Evolutionary conservation across 2,888 invertebrate species (phyloP), one percentile per base, ranked within the genome.

Genomic region (Saturnia pavonia): DNA sequence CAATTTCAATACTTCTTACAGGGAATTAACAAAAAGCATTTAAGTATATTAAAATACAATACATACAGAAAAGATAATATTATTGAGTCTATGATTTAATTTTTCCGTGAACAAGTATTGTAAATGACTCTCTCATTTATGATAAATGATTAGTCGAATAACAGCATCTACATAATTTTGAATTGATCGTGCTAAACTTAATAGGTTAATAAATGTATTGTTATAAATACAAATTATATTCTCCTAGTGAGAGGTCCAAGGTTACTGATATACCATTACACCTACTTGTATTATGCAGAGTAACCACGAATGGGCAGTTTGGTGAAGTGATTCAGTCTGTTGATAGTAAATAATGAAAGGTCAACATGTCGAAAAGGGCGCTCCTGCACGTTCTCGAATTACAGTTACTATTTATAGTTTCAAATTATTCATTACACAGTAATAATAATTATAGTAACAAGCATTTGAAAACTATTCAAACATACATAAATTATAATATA

Each of bases 171-270:
- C 2, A 11, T 45, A 63, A n/a, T n/a, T 54, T 57, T 16, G 45
- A 63, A 51, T 60, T 22, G 42, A 51, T 40, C 42, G 70, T 67
- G 67, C 51, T 43, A 22, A 70, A 22, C 19, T 12, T 51, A 54
- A 34, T 40, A 14, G 27, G 63, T 65, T 22, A 27, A 51, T 22
- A 16, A 22, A 19, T 16, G 65, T 66, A 66, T 70, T 69, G 63
- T 69, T 69, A 87, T 82, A 85, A 81, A 85, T 85, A 85, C n/a
- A n/a, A n/a, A n/a, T n/a, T n/a, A n/a, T n/a, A n/a, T 85, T 82
- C 81, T 81, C 79, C 82, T 76, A 88, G 89, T 86, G 88, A 91
- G 82, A 81, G 89, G 86, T 84, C 82, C 90, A 91, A 90, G 91
- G 91, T 77, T 79, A 82, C 19, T 77, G 80, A 84, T 80, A 82